These are phyloP conservation scores for Anguilla rostrata DNA, from an alignment of 2,113 vertebrate genomes.

Conservation along the genomic window DNA sequence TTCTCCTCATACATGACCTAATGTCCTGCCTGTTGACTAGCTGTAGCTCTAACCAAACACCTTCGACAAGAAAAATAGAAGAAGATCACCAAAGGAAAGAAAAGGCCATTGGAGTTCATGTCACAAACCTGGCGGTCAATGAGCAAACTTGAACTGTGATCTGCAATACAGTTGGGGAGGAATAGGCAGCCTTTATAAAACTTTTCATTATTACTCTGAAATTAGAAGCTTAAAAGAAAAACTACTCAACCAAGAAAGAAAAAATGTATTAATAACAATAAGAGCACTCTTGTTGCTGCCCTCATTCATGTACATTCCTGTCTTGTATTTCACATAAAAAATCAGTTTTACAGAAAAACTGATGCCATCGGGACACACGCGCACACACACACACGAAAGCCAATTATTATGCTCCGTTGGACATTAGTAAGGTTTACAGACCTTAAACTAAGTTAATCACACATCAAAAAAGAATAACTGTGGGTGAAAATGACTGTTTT, in stretches of 20 bases:
- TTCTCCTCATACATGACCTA: too few relatives aligned
- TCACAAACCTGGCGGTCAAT: not conserved
- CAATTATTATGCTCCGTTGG: not conserved
- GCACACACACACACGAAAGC: not conserved
- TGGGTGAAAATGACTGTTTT: not conserved
- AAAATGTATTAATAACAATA: not conserved
- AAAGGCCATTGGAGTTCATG: not conserved
- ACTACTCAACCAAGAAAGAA: not conserved
- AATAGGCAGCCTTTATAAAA: not conserved
- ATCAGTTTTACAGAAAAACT: not conserved
- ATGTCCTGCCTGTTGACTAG: not conserved
- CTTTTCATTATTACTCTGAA: not conserved
- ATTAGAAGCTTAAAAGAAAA: not conserved
- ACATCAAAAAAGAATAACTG: not conserved
- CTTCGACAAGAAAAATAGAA: not conserved
- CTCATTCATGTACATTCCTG: not conserved
- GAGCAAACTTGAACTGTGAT: not conserved
- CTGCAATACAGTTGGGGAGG: not conserved
- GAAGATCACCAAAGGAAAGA: conserved; percentile 1
- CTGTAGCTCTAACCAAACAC: not conserved
- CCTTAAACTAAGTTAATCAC: not conserved
- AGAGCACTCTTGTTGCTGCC: not conserved
- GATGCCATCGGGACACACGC: not conserved
- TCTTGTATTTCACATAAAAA: not conserved
- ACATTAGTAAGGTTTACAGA: not conserved